Percentiles rank a stretch among this genome's conserved stretches.
Conservation (phyloP, 1,140 invertebrate genomes). For the Trachymyrmex cornetzi region DNA sequence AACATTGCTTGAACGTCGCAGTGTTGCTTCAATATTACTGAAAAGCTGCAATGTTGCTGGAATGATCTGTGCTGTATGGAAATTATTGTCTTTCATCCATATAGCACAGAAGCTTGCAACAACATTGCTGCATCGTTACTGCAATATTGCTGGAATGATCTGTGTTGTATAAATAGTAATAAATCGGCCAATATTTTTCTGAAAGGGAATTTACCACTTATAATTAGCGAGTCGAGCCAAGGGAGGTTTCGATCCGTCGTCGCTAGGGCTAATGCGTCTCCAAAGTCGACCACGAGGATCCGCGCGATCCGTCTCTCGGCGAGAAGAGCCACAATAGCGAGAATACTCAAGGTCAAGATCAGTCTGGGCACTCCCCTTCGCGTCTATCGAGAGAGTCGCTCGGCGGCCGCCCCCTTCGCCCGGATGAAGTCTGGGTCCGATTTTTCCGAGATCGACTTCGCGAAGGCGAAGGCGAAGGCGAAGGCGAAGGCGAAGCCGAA, state of each 20-base stretch:
- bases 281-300: neutral
- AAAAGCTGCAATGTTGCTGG: no score
- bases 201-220: neutral
- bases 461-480: neutral
- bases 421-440: slow-evolving; percentile 7
- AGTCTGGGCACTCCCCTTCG: slow-evolving; percentile 55
- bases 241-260: neutral
- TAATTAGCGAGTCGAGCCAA: neutral
- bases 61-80: no score
- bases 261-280: neutral
- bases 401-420: neutral
- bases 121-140: no score
- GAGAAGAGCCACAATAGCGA: slow-evolving; percentile 37
- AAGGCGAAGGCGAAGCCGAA: neutral
- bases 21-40: no score
- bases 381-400: slow-evolving; percentile 41
- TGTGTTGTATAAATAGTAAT: no score
- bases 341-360: slow-evolving; percentile 58
- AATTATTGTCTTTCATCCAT: no score
- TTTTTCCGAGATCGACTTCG: slow-evolving; percentile 33
- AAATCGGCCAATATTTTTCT: no score
- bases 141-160: no score
- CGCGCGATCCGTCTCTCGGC: neutral
- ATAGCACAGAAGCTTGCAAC: no score
- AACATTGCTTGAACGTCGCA: no score